phyloP scores from a whole-genome alignment of 2,113 vertebrate species.

The Anarrhichthys ocellatus region DNA sequence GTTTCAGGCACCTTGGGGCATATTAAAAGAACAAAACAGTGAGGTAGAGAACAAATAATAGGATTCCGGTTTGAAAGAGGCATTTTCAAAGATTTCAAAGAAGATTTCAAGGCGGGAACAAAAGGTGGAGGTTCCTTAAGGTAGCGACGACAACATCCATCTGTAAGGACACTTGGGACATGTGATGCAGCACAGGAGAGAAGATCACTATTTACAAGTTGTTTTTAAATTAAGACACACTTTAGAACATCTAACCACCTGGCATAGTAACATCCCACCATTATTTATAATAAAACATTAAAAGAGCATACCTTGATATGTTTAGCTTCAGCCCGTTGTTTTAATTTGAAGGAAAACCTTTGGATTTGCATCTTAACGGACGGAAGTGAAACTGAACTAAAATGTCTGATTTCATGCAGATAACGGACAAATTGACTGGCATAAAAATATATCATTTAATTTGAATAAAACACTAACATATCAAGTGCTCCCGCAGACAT shows the following conservation, averaged over 20 bases:
- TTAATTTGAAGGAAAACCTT: neutral
- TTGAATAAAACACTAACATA: slow-evolving; percentile 3
- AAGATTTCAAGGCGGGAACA: slow-evolving; percentile 9
- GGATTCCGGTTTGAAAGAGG: slow-evolving; percentile 4
- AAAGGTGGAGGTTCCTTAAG: neutral
- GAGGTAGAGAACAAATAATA: neutral
- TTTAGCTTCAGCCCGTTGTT: slow-evolving; percentile 4
- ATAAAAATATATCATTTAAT: neutral
- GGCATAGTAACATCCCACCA: slow-evolving; percentile 28
- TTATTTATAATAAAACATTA: slow-evolving; percentile 52
- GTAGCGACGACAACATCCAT: neutral
- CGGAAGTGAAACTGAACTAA: slow-evolving; percentile 13
- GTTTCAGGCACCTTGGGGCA: neutral
- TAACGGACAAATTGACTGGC: neutral
- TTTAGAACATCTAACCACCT: slow-evolving; percentile 29
- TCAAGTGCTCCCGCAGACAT: neutral
- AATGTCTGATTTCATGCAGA: neutral
- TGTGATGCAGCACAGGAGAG: slow-evolving; percentile 20
- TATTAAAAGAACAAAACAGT: neutral
- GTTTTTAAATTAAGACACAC: slow-evolving; percentile 55
- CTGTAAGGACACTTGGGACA: slow-evolving; percentile 15
- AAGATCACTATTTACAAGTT: slow-evolving; percentile 39
- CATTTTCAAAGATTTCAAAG: too few relatives aligned
- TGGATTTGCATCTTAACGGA: neutral
- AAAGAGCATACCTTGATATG: slow-evolving; percentile 29